These are phyloP conservation scores for Malthinus seriepunctatus DNA, from an alignment of 2,888 invertebrate species.

Conservation along the genomic window DNA sequence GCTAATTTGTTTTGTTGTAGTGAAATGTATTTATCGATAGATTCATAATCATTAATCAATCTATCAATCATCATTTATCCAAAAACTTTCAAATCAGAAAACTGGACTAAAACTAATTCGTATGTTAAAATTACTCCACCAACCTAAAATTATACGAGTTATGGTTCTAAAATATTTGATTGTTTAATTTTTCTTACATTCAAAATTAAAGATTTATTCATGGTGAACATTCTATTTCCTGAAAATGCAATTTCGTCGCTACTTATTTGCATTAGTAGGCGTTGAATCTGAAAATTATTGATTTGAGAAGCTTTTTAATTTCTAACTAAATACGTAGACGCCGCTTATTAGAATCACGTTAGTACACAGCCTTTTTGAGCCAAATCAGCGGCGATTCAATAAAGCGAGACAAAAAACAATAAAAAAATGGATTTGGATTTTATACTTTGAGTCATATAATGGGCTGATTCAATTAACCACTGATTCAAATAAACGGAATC, in stretches of 20 bases:
- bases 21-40: background rate
- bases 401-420: too few relatives aligned
- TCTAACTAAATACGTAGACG: too few relatives aligned
- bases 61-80: background rate
- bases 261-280: slow-evolving; percentile 19
- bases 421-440: too few relatives aligned
- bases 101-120: slow-evolving; percentile 65
- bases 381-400: too few relatives aligned
- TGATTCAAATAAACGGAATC: too few relatives aligned
- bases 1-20: background rate
- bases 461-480: too few relatives aligned
- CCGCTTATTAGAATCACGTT: too few relatives aligned
- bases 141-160: slow-evolving; percentile 30
- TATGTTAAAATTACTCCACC: slow-evolving; percentile 67
- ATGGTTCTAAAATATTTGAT: background rate
- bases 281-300: slow-evolving; percentile 12
- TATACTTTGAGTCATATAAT: too few relatives aligned
- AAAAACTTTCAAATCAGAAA: slow-evolving; percentile 17
- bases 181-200: slow-evolving; percentile 13
- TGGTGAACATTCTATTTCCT: slow-evolving; percentile 23
- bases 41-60: too few relatives aligned
- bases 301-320: too few relatives aligned
- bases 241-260: slow-evolving; percentile 16
- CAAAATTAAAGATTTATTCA: slow-evolving; percentile 19
- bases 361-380: too few relatives aligned